Conservation (phyloP, 2,797 vertebrate genomes). For the Morelia viridis region DNA sequence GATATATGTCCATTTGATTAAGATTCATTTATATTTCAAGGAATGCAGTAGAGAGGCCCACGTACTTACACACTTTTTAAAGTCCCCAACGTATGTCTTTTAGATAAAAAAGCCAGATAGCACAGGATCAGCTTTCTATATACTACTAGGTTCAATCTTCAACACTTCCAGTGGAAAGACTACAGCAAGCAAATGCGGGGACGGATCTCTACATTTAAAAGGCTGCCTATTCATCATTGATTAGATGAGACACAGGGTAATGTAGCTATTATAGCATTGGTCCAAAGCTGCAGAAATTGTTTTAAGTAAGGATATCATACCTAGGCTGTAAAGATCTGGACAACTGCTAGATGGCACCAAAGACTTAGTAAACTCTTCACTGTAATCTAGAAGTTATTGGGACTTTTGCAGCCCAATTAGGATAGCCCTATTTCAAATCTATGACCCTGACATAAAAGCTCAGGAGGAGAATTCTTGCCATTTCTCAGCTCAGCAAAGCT, state of each 20-base stretch:
- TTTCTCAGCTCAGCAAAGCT: not conserved
- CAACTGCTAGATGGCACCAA: not conserved
- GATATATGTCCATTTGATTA: not conserved
- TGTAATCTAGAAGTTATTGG: not conserved
- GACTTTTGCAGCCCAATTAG: not conserved
- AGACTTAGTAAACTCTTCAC: not conserved
- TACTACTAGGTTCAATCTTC: not conserved
- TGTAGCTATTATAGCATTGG: not conserved
- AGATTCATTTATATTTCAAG: not conserved
- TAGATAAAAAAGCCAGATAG: not conserved
- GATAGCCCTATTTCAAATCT: not conserved
- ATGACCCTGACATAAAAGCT: not conserved
- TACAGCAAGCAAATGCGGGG: not conserved
- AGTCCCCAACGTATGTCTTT: not conserved
- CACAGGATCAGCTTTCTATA: not conserved
- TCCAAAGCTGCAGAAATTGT: not conserved
- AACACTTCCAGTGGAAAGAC: not conserved
- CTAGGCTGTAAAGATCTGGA: not conserved
- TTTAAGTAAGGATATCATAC: not conserved
- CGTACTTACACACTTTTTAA: not conserved
- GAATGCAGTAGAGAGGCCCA: not conserved
- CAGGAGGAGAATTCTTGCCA: not conserved
- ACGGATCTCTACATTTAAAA: not conserved
- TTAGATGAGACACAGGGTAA: not conserved
- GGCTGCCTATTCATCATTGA: not conserved